Percentiles rank a stretch among this genome's conserved stretches.
These are phyloP conservation scores for Pseudomugil tenellus DNA, from an alignment of 2,797 vertebrate genomes.

Conservation along the genomic window DNA sequence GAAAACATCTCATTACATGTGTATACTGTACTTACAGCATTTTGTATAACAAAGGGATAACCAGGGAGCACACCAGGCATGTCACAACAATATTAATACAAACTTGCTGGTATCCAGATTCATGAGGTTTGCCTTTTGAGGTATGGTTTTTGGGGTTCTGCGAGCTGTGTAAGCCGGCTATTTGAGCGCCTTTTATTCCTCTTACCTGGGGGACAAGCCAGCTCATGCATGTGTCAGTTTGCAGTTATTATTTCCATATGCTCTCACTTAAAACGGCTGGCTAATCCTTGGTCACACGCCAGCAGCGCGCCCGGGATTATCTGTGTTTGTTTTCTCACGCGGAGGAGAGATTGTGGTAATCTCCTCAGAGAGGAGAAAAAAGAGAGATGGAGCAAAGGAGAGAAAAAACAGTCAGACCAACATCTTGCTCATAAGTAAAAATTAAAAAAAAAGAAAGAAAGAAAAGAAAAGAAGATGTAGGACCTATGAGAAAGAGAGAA, in stretches of 20 bases:
- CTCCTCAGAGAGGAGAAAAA: constrained; percentile 67
- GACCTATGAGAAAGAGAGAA: constrained; percentile 57
- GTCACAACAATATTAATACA: constrained; percentile 58
- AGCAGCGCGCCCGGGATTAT: constrained; percentile 79
- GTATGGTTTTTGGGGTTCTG: constrained; percentile 40
- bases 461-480: constrained; percentile 12
- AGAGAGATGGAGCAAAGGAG: constrained; percentile 27
- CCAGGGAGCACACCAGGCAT: constrained; percentile 28
- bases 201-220: constrained; percentile 63
- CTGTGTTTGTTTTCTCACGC: constrained; percentile 83
- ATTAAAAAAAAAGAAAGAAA: constrained; percentile 5
- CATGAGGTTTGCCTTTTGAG: constrained; percentile 48
- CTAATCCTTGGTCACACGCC: constrained; percentile 82
- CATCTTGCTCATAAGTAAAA: constrained; percentile 39
- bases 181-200: constrained; percentile 58
- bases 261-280: constrained; percentile 78
- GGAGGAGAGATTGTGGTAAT: constrained; percentile 82
- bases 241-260: constrained; percentile 77
- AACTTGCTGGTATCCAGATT: constrained; percentile 37
- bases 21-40: constrained; percentile 32
- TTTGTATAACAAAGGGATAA: constrained; percentile 42
- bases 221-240: constrained; percentile 59
- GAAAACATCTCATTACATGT: constrained; percentile 52
- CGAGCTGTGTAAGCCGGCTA: constrained; percentile 67
- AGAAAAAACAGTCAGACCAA: constrained; percentile 26